These are phyloP conservation scores for Nephila pilipes DNA, from an alignment of 1,140 invertebrate species.

Conservation along the genomic window DNA sequence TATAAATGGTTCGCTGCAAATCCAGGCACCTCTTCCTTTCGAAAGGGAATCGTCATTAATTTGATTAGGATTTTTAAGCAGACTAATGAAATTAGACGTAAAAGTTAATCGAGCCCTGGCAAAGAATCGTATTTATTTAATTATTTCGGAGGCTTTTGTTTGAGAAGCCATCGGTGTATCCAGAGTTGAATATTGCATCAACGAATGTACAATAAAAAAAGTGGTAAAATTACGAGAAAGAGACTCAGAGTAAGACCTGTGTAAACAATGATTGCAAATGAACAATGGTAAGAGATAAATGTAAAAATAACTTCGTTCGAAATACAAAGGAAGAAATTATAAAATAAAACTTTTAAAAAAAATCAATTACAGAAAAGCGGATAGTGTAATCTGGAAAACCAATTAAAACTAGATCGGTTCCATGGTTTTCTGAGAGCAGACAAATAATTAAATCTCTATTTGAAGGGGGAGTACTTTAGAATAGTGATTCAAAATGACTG, in stretches of 20 bases:
- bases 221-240: too few relatives aligned
- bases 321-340: not conserved
- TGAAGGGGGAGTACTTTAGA: too few relatives aligned
- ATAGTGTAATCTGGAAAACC: not conserved
- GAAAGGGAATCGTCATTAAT: not conserved
- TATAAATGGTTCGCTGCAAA: not conserved
- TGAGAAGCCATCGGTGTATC: not conserved
- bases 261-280: not conserved
- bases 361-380: not conserved
- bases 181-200: not conserved
- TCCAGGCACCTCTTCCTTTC: not conserved
- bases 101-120: not conserved
- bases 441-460: not conserved
- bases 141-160: not conserved
- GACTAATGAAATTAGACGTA: not conserved
- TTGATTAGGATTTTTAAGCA: not conserved
- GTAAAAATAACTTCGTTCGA: not conserved
- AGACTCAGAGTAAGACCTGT: not conserved
- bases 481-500: too few relatives aligned
- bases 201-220: not conserved
- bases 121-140: not conserved
- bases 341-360: not conserved
- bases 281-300: not conserved
- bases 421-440: not conserved
- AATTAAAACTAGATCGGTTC: not conserved